Evolutionary conservation across 1,140 invertebrate species (phyloP).

Genomic region (Megathymus violae): DNA sequence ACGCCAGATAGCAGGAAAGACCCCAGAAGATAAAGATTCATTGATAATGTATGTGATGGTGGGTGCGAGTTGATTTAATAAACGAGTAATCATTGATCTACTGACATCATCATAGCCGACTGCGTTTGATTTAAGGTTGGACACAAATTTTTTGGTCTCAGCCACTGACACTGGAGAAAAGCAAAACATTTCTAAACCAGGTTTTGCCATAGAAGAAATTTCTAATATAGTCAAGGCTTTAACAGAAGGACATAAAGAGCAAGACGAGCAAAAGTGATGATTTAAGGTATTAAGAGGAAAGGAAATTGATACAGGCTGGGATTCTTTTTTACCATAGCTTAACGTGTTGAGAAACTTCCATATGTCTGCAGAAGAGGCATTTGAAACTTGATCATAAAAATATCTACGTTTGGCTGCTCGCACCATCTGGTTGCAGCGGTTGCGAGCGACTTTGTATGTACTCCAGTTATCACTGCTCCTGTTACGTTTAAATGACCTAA

Average conservation of each 20-base stretch:
- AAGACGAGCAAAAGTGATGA: background rate
- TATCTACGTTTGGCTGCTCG: constrained; percentile 14
- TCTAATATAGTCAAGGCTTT: no score
- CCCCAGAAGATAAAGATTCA: background rate
- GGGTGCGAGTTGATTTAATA: background rate
- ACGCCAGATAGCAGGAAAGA: background rate
- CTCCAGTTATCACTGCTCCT: constrained; percentile 12
- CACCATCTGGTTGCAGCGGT: constrained; percentile 17
- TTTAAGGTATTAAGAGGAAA: no score
- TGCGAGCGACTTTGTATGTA: constrained; percentile 5
- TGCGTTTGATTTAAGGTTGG: background rate
- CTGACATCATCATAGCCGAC: background rate
- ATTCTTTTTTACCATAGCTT: no score
- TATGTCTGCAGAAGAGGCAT: background rate
- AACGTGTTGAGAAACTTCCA: background rate
- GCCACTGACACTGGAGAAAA: no score
- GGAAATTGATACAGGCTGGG: no score
- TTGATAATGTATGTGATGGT: background rate
- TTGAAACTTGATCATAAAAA: background rate
- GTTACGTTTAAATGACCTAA: constrained; percentile 6
- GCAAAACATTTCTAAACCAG: no score
- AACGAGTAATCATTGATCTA: background rate
- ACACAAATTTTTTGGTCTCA: no score
- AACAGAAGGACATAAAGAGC: no score
- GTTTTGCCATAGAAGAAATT: no score